phyloP scores from a whole-genome alignment of 2,888 invertebrate genomes.

The Flexamia atlantica region DNA sequence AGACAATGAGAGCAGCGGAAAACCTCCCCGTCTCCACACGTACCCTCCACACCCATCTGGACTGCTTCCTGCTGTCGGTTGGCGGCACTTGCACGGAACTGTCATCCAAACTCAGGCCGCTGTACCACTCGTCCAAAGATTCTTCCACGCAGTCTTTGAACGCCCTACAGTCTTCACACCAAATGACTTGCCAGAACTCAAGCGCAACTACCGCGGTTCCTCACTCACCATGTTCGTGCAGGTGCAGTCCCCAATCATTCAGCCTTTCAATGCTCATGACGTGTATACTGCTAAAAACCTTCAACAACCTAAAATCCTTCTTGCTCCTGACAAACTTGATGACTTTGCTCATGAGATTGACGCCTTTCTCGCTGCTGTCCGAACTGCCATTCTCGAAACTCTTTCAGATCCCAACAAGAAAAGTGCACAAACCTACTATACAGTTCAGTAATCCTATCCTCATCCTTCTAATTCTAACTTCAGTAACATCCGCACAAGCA shows the following conservation, averaged over 20 bases:
- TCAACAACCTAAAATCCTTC: background rate
- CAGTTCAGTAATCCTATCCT: background rate
- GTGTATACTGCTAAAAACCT: background rate
- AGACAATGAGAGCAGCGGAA: background rate
- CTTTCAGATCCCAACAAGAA: background rate
- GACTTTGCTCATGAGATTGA: background rate
- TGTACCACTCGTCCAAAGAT: background rate
- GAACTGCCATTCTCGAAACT: background rate
- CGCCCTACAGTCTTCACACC: background rate
- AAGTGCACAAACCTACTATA: background rate
- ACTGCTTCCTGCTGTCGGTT: background rate
- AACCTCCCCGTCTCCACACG: background rate
- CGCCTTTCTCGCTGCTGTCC: background rate
- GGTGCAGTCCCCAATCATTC: constrained; percentile 14
- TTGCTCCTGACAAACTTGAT: background rate
- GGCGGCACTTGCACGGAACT: background rate
- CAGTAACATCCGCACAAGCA: background rate
- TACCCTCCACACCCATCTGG: background rate
- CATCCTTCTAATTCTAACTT: background rate
- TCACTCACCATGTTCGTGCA: constrained; percentile 17
- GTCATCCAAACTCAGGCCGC: constrained; percentile 13
- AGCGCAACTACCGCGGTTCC: background rate
- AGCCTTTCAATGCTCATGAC: constrained; percentile 15
- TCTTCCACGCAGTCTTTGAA: constrained; percentile 18
- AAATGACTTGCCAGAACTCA: background rate